Base-by-base conservation (phyloP, 2,113 vertebrate genomes). In the Pedionomus torquatus region DNA sequence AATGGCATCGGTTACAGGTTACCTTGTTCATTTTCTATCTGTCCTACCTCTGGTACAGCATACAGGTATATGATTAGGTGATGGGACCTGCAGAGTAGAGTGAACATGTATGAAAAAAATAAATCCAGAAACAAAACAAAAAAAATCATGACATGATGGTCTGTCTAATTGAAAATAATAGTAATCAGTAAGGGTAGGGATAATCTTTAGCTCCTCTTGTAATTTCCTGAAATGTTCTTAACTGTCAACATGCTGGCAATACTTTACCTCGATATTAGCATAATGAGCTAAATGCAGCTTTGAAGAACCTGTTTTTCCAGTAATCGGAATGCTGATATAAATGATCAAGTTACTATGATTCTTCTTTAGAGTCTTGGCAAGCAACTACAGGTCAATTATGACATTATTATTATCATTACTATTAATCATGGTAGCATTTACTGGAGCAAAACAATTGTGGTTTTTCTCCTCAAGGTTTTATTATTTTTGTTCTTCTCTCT, bases 11-110 rank as follows among this genome's bases (percentile, higher is more conserved):
- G 5, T 44, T 78, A 33, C 78, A 24, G 7, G 17, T 54, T 65
- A 89, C 9, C 11, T 33, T 35, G 3, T 21, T 70, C 58, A 7
- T 37, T 95, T 93, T 63, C 28, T 51, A 1, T 8, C 13, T 70
- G n/a, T 49, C 20, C 23, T 0, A 0, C 13, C 28, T n/a, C 39
- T 13, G 6, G n/a, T 35, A 74, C 17, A 83, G 46, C 23, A 15
- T 17, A 33, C 3, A 46, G 28, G 25, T 46, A 31, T 3, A 0
- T 37, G 37, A n/a, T 74, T 35, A 68, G 46, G 14, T 48, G 18
- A 77, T 30, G 25, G 81, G 30, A 69, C 24, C 17, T 35, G 31
- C 24, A 49, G 19, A 19, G 25, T 16, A 58, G 58, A 61, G 48
- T 15, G n/a, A 89, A 66, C 91, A 72, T 28, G 1, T 44, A 51